These are phyloP conservation scores for Muscicapa striata DNA, from an alignment of 2,797 vertebrate species.

Conservation along the genomic window DNA sequence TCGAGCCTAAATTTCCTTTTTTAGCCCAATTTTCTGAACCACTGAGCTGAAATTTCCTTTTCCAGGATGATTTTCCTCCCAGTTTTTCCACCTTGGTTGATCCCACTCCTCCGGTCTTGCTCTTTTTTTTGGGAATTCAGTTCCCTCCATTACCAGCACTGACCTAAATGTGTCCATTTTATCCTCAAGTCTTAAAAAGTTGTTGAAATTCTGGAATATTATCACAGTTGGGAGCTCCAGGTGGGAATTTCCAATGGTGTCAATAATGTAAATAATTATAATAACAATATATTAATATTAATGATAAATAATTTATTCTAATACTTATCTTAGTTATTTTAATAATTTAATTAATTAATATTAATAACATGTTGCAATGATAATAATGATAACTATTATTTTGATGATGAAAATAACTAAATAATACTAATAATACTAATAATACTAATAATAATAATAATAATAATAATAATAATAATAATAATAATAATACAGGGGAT, in stretches of 20 bases:
- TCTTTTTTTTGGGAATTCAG: neutral
- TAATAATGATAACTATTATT: too few relatives aligned
- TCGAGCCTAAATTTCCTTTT: neutral
- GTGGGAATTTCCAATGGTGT: neutral
- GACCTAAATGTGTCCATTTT: fast-evolving
- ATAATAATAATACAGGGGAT: neutral
- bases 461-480: neutral
- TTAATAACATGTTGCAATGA: too few relatives aligned
- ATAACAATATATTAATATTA: too few relatives aligned
- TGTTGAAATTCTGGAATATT: neutral
- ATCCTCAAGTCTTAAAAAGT: too few relatives aligned
- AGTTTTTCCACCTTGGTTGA: neutral
- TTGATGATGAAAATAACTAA: too few relatives aligned
- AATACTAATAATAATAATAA: neutral
- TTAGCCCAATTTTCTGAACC: neutral
- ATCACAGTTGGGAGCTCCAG: fast-evolving
- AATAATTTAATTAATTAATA: too few relatives aligned
- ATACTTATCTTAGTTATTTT: too few relatives aligned
- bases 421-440: too few relatives aligned
- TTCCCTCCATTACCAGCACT: neutral
- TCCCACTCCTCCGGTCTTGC: neutral
- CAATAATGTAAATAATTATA: neutral
- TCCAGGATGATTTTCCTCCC: neutral
- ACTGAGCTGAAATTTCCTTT: neutral
- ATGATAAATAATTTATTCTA: too few relatives aligned